phyloP scores from a whole-genome alignment of 2,888 invertebrate species.

The Heliconius hortense region DNA sequence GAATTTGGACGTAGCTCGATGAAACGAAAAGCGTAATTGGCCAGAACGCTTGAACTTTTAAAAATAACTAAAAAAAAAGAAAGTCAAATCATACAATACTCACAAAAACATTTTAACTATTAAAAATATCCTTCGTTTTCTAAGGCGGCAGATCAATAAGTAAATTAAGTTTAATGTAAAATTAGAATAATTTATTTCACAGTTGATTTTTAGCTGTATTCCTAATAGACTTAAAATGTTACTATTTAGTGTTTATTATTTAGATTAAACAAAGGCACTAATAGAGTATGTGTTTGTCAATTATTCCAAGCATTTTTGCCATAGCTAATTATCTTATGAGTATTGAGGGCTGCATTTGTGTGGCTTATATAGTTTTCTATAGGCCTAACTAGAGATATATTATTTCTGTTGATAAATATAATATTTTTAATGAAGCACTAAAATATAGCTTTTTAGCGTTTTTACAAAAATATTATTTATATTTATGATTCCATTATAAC shows the following conservation, averaged over 20 bases:
- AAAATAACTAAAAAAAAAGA: not conserved
- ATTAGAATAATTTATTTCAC: not conserved
- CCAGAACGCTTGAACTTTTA: not conserved
- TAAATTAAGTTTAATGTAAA: not conserved
- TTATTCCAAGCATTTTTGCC: slow-evolving; percentile 29
- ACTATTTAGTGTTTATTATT: not conserved
- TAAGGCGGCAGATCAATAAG: not conserved
- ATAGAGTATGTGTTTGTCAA: slow-evolving; percentile 41
- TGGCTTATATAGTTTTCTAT: slow-evolving; percentile 11
- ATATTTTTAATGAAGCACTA: not conserved
- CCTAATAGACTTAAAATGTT: not conserved
- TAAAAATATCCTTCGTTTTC: not conserved
- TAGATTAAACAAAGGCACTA: slow-evolving; percentile 35
- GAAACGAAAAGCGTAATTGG: not conserved
- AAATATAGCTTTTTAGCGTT: not conserved
- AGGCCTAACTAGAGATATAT: slow-evolving; percentile 20
- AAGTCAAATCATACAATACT: no score
- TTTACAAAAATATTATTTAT: slow-evolving; percentile 3
- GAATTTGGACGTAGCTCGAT: not conserved
- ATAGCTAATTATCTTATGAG: slow-evolving; percentile 20
- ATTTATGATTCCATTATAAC: not conserved
- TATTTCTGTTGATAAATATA: not conserved
- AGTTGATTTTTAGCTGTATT: not conserved
- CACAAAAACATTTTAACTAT: no score
- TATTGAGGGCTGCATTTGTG: slow-evolving; percentile 4